These are phyloP conservation scores for Coryphaenoides rupestris DNA, from an alignment of 2,113 vertebrate genomes.

Conservation along the genomic window DNA sequence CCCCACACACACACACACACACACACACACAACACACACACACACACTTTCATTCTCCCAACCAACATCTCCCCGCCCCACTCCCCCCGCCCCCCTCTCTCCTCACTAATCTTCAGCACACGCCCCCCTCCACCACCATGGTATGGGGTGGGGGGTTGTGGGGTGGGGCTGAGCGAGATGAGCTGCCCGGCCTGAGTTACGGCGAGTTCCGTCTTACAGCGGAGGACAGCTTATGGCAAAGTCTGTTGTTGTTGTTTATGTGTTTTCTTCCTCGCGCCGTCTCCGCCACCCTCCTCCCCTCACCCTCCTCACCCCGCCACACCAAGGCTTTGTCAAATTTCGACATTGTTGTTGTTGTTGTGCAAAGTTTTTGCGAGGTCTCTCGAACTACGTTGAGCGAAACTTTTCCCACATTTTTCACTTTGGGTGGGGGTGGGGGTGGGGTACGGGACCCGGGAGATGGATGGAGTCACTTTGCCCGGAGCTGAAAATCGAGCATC, in stretches of 20 bases:
- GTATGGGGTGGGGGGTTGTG: constrained; percentile 13
- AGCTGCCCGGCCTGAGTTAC: constrained; percentile 96
- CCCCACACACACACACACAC: too few species aligned
- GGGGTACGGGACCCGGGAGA: background rate
- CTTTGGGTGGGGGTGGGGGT: constrained; percentile 13
- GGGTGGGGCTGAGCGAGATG: constrained; percentile 79
- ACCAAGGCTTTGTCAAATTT: constrained; percentile 42
- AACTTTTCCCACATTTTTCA: background rate
- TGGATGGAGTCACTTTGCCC: constrained; percentile 3
- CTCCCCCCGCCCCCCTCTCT: background rate
- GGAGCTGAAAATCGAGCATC: constrained; percentile 14
- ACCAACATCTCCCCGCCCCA: constrained; percentile 4
- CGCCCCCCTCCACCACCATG: background rate
- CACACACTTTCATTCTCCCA: constrained; percentile 9
- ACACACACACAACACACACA: too few species aligned
- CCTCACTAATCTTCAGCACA: too few species aligned
- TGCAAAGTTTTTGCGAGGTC: constrained; percentile 42
- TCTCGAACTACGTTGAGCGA: too few species aligned
- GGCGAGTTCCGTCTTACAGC: constrained; percentile 89
- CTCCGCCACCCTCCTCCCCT: background rate
- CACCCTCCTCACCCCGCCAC: constrained; percentile 35
- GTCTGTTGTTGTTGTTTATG: constrained; percentile 46
- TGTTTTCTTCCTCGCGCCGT: constrained; percentile 15
- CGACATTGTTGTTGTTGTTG: background rate
- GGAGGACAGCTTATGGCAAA: constrained; percentile 78